Conservation (phyloP, 1,140 invertebrate species). For the Oreohelix idahoensis region DNA sequence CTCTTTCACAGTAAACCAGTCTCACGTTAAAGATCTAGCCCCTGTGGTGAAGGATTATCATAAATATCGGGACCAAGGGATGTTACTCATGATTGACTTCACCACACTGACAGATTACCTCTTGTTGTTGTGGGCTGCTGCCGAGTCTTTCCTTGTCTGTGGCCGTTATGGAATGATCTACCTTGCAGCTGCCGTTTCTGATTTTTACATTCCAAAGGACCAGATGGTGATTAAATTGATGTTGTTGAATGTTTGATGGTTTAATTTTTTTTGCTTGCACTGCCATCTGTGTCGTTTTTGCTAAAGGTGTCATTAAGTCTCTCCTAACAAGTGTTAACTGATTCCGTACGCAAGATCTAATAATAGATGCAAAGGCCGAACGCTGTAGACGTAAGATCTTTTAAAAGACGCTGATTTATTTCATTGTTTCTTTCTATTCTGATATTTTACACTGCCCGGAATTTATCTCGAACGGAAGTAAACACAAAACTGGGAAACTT, state of each 20-base stretch:
- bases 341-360: too few relatives aligned
- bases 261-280: too few relatives aligned
- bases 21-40: conserved; percentile 46
- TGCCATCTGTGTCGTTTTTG: too few relatives aligned
- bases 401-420: too few relatives aligned
- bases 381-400: too few relatives aligned
- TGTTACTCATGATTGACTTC: conserved; percentile 71
- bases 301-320: too few relatives aligned
- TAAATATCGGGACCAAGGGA: conserved; percentile 43
- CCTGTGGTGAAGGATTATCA: conserved; percentile 56
- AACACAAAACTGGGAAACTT: too few relatives aligned
- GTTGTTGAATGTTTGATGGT: neutral
- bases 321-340: too few relatives aligned
- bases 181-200: conserved; percentile 97
- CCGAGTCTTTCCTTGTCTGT: conserved; percentile 81
- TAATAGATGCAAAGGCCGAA: too few relatives aligned
- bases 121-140: conserved; percentile 87
- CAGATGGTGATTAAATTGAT: conserved; percentile 82
- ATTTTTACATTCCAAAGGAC: conserved; percentile 96
- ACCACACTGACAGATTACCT: conserved; percentile 89
- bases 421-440: too few relatives aligned
- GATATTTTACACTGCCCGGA: too few relatives aligned
- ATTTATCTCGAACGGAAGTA: too few relatives aligned
- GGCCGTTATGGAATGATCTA: conserved; percentile 86
- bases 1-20: conserved; percentile 55